Evolutionary conservation across 1,140 invertebrate species (phyloP).

Genomic region (Belonocnema kinseyi): DNA sequence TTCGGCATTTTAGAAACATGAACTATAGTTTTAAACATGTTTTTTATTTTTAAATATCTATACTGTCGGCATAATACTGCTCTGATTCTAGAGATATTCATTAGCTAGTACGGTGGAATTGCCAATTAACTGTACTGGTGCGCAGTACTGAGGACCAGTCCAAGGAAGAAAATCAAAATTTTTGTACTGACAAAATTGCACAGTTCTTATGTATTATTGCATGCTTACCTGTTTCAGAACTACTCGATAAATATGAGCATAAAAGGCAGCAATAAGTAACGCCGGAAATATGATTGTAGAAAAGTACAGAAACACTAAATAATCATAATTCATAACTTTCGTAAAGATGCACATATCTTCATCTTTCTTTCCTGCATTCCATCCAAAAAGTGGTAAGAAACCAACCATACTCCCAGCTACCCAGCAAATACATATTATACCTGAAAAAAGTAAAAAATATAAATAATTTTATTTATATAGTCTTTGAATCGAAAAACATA

Average conservation of each 20-base stretch:
- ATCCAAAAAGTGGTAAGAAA: slow-evolving; percentile 90
- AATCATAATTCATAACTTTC: slow-evolving; percentile 91
- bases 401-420: slow-evolving; percentile 86
- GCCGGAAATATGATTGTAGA: slow-evolving; percentile 92
- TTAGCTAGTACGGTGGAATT: no score
- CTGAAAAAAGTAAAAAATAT: slow-evolving; percentile 75
- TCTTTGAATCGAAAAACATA: no score
- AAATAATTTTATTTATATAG: background rate
- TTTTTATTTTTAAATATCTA: no score
- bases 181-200: no score
- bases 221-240: slow-evolving; percentile 88
- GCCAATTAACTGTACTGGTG: no score
- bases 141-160: no score
- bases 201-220: background rate
- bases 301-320: slow-evolving; percentile 91
- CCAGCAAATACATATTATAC: slow-evolving; percentile 91
- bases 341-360: slow-evolving; percentile 85
- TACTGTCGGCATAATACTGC: no score
- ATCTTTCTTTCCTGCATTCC: slow-evolving; percentile 81
- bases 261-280: slow-evolving; percentile 88
- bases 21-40: no score
- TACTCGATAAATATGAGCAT: slow-evolving; percentile 91
- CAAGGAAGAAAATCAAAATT: no score
- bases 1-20: no score
- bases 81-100: no score